Evolutionary conservation across 2,113 vertebrate genomes (phyloP), one percentile per base, ranked within the genome.

Genomic region (Plestiodon gilberti): DNA sequence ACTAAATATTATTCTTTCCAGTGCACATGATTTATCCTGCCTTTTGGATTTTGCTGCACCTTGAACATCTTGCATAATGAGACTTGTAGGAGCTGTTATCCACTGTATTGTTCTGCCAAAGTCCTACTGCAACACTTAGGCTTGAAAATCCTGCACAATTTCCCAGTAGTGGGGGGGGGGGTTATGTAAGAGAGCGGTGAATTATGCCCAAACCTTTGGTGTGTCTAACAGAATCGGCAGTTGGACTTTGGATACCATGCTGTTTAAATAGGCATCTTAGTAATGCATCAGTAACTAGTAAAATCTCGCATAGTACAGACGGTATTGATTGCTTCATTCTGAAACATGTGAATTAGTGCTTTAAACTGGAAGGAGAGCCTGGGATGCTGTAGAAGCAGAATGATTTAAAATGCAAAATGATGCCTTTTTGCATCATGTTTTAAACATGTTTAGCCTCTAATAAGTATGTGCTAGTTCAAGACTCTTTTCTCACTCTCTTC

Each of bases 341-440:
- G 43, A 0, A 77, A 25, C 17, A 70, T 25, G 28, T 73, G 70
- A 43, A 69, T 67, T 86, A 57, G 80, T 89, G 3, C 6, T 18
- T 77, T 1, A 7, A 76, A 18, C 14, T 17, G 78, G 83, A 94
- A 85, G 43, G 59, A 43, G n/a, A n/a, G 88, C 6, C 62, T 74
- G 6, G 25, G 65, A 71, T 78, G 65, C 1, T 0, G 6, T 91
- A 77, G 28, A 84, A 84, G 48, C 78, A 55, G 82, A 10, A 6
- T 6, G 40, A n/a, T 88, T 82, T 82, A 25, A 89, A 89, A 77
- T 77, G 80, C 0, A 69, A 88, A 89, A 78, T 64, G 35, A 90
- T 94, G 93, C 90, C 89, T 95, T 94, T 92, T 75, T 89, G 64
- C 76, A 28, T 28, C 77, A 62, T 78, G 11, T 70, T n/a, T 61